Evolutionary conservation across 2,888 invertebrate species (phyloP).

Genomic region (Boloria selene): DNA sequence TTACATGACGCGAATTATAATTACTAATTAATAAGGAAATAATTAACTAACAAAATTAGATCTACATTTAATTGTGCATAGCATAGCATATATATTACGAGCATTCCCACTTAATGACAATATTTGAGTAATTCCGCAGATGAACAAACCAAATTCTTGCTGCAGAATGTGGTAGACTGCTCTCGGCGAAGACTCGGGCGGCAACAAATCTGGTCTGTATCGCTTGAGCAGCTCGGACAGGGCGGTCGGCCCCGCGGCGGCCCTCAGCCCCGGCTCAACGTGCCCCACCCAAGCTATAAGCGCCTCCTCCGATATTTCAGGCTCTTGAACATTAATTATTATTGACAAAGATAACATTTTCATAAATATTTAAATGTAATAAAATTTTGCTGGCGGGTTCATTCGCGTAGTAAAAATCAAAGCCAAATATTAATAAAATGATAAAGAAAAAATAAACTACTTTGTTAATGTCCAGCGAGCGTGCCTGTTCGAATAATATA

Average conservation of each 20-base stretch:
- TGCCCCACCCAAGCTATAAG: slow-evolving; percentile 89
- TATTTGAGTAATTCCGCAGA: slow-evolving; percentile 35
- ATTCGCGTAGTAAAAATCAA: too few relatives aligned
- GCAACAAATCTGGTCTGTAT: slow-evolving; percentile 95
- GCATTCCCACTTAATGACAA: not conserved
- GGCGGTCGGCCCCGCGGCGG: slow-evolving; percentile 72
- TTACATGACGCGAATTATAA: too few relatives aligned
- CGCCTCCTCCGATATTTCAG: slow-evolving; percentile 88
- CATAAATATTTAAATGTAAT: not conserved
- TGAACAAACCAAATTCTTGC: slow-evolving; percentile 86
- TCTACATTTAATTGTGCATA: too few relatives aligned
- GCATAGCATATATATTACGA: not conserved
- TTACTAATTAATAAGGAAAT: too few relatives aligned
- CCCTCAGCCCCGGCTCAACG: slow-evolving; percentile 55
- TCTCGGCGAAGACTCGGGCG: slow-evolving; percentile 88
- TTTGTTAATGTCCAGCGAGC: too few relatives aligned
- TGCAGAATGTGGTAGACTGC: slow-evolving; percentile 93
- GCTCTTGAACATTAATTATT: slow-evolving; percentile 67
- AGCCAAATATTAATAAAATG: too few relatives aligned
- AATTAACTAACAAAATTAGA: too few relatives aligned
- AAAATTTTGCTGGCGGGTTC: not conserved
- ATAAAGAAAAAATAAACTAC: too few relatives aligned
- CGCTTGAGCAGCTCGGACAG: slow-evolving; percentile 90
- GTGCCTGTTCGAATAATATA: too few relatives aligned
- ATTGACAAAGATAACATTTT: not conserved